Percentiles rank a stretch among this genome's conserved stretches.
Conservation (phyloP, 2,797 vertebrate species). For the Antrozous pallidus region DNA sequence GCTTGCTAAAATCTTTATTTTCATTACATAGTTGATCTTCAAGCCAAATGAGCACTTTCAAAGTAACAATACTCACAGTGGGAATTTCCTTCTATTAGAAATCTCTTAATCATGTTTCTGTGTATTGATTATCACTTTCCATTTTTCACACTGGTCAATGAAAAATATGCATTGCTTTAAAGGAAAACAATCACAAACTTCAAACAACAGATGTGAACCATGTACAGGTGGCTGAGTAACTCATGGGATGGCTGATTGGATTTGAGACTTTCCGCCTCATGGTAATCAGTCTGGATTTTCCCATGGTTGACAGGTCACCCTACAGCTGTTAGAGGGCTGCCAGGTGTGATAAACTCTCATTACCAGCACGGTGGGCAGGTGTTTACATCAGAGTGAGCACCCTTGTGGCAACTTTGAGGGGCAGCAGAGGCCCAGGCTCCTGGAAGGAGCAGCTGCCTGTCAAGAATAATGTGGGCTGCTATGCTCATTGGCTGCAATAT, state of each 20-base stretch:
- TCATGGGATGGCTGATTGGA: conserved; percentile 46
- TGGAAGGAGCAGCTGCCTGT: not conserved
- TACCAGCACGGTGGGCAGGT: conserved; percentile 35
- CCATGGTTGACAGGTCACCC: conserved; percentile 49
- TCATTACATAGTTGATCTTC: not conserved
- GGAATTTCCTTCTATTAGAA: not conserved
- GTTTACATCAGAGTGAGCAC: conserved; percentile 53
- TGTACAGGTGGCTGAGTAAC: conserved; percentile 32
- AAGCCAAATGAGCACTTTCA: conserved; percentile 33
- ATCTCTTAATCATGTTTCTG: not conserved
- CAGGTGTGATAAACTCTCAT: conserved; percentile 55
- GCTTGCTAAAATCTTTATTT: not conserved
- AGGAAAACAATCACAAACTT: conserved; percentile 2
- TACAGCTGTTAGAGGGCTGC: conserved; percentile 39
- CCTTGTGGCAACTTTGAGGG: conserved; percentile 11
- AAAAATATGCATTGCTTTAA: conserved; percentile 9
- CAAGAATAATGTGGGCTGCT: conserved; percentile 30
- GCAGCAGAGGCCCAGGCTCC: not conserved
- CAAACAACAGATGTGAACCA: conserved; percentile 34
- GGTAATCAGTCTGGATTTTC: conserved; percentile 60
- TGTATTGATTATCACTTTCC: not conserved
- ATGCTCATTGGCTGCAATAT: not conserved
- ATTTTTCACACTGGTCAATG: not conserved
- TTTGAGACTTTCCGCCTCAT: conserved; percentile 59
- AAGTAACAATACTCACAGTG: not conserved